Percentiles rank a stretch among this genome's conserved stretches.
Conservation (phyloP, 1,140 invertebrate genomes). For the Aporrectodea caliginosa region DNA sequence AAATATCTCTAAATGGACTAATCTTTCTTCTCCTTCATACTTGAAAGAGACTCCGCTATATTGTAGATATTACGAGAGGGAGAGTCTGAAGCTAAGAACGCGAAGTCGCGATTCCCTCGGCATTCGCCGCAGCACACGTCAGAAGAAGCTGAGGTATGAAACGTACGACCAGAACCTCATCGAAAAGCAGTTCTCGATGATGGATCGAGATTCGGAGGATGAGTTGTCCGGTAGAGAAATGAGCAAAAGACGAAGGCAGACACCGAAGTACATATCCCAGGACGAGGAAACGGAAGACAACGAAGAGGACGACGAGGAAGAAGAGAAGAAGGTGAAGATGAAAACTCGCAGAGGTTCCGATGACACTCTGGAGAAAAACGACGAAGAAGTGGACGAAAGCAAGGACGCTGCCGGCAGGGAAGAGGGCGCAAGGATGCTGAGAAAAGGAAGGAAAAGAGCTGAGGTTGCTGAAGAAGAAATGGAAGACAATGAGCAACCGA, state of each 20-base stretch:
- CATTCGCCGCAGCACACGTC: not conserved
- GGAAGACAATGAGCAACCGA: slow-evolving; percentile 43
- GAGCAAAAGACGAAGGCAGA: not conserved
- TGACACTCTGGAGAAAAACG: not conserved
- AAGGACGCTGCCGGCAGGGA: not conserved
- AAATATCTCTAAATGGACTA: too few species aligned
- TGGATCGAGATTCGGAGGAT: not conserved
- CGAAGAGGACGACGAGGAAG: not conserved
- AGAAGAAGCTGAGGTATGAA: not conserved
- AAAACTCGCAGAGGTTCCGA: not conserved
- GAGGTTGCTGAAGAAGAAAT: slow-evolving; percentile 15
- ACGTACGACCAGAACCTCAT: not conserved
- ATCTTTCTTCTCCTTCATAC: too few species aligned
- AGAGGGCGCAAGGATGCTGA: not conserved
- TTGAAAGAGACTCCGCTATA: too few species aligned
- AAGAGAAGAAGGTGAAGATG: not conserved
- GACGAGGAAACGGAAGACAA: not conserved
- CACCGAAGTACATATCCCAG: not conserved
- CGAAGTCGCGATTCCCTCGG: not conserved
- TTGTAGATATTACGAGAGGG: not conserved
- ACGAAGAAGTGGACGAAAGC: not conserved
- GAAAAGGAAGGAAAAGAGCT: not conserved
- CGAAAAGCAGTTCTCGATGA: not conserved
- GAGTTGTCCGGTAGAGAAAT: not conserved
- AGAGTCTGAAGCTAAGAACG: not conserved